Evolutionary conservation across 2,797 vertebrate species (phyloP).

Genomic region (Betta splendens): DNA sequence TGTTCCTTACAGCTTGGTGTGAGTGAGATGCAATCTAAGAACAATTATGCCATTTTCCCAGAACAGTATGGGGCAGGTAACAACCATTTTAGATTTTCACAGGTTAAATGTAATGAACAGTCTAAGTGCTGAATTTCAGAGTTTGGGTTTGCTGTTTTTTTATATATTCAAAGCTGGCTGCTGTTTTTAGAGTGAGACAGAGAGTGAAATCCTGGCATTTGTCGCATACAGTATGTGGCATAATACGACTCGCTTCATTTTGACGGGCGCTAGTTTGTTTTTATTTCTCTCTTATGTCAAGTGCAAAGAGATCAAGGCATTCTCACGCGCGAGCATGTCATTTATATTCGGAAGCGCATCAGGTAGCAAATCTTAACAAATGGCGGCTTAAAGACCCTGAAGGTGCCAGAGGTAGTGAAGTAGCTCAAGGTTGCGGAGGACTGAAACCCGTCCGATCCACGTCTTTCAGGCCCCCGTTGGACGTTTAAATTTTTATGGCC

Average conservation of each 20-base stretch:
- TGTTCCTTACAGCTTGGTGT: constrained; percentile 81
- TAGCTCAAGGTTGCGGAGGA: constrained; percentile 93
- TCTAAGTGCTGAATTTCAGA: constrained; percentile 60
- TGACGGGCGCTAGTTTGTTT: constrained; percentile 2
- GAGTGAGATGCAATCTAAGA: constrained; percentile 85
- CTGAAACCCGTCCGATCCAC: constrained; percentile 80
- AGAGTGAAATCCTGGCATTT: constrained; percentile 10
- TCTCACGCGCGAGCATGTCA: constrained; percentile 53
- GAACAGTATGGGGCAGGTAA: constrained; percentile 83
- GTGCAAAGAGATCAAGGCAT: constrained; percentile 33
- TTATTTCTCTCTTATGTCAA: constrained; percentile 18
- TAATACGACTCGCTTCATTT: background rate
- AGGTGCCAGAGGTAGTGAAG: constrained; percentile 67
- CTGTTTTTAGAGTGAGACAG: constrained; percentile 30
- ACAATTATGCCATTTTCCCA: constrained; percentile 83
- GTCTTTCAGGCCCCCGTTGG: constrained; percentile 91
- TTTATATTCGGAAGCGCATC: constrained; percentile 69
- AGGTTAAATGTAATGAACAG: constrained; percentile 81
- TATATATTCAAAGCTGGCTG: constrained; percentile 35
- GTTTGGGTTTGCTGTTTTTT: constrained; percentile 37
- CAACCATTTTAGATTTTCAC: constrained; percentile 75
- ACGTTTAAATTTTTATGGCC: constrained; percentile 96
- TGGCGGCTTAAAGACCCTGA: constrained; percentile 66
- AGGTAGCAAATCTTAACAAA: constrained; percentile 71
- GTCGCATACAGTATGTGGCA: background rate